phyloP scores from a whole-genome alignment of 2,888 invertebrate species.

The Sceliomorpha sp. region DNA sequence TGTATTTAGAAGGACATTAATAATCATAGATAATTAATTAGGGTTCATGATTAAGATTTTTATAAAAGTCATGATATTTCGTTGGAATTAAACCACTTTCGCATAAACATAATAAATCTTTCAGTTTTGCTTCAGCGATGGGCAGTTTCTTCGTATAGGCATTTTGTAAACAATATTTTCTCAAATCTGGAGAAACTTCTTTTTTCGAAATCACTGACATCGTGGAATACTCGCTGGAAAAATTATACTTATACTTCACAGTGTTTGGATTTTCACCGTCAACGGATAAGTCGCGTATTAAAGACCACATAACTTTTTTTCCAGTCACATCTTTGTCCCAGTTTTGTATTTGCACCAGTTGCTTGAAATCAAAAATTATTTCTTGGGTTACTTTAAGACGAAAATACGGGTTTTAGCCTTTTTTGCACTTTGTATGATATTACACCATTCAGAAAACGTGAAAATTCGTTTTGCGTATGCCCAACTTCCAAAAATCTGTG shows the following conservation, averaged over 20 bases:
- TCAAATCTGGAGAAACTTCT: too few species aligned
- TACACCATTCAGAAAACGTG: too few species aligned
- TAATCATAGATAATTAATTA: neutral
- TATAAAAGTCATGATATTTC: neutral
- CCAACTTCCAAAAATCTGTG: neutral
- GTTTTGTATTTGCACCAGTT: too few species aligned
- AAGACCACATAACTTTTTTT: slow-evolving; percentile 3
- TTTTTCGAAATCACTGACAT: neutral
- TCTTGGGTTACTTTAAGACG: too few species aligned
- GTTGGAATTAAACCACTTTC: neutral
- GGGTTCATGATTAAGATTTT: neutral
- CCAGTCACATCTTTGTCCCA: too few species aligned
- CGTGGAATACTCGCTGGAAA: neutral
- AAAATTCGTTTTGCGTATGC: too few species aligned
- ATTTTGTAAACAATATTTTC: neutral
- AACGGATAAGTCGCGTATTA: neutral
- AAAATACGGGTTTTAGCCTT: too few species aligned
- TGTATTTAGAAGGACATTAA: neutral
- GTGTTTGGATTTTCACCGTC: neutral
- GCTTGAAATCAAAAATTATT: too few species aligned
- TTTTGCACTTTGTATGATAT: too few species aligned
- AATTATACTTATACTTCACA: neutral
- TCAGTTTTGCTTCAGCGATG: slow-evolving; percentile 1
- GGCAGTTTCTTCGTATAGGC: neutral
- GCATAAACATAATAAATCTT: slow-evolving; percentile 1